phyloP scores from a whole-genome alignment of 2,888 invertebrate species.

The Euzophera pinguis region DNA sequence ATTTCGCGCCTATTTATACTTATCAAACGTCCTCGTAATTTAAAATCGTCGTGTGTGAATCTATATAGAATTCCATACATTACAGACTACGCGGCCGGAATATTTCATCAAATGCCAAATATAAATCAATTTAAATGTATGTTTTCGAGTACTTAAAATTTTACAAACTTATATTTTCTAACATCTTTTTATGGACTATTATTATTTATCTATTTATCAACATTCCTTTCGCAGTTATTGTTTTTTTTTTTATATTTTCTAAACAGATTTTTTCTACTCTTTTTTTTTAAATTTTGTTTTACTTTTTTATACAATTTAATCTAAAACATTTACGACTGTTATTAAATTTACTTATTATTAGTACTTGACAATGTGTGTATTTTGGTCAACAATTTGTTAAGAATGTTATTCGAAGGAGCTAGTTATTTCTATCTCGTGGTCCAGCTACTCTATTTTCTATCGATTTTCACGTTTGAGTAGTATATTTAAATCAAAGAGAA shows the following conservation, averaged over 20 bases:
- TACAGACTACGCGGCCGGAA: background rate
- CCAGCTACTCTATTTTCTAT: background rate
- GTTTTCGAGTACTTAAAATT: constrained; percentile 1
- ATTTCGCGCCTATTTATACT: background rate
- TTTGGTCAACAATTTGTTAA: background rate
- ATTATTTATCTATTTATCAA: background rate
- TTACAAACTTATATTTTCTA: background rate
- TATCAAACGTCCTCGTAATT: background rate
- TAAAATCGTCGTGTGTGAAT: background rate
- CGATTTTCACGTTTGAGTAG: background rate
- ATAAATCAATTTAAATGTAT: background rate
- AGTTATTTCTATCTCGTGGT: too few species aligned
- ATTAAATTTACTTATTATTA: background rate
- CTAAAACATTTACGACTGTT: background rate
- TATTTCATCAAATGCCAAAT: background rate
- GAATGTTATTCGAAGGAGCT: too few species aligned
- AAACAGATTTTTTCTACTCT: background rate
- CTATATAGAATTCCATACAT: background rate
- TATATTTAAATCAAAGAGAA: background rate
- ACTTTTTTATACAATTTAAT: background rate
- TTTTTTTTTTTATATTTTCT: background rate
- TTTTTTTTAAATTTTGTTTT: background rate
- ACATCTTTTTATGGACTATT: background rate
- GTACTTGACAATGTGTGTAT: background rate
- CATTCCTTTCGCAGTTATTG: background rate